These are phyloP conservation scores for Cetoscarus ocellatus DNA, from an alignment of 2,797 vertebrate species.

Conservation along the genomic window DNA sequence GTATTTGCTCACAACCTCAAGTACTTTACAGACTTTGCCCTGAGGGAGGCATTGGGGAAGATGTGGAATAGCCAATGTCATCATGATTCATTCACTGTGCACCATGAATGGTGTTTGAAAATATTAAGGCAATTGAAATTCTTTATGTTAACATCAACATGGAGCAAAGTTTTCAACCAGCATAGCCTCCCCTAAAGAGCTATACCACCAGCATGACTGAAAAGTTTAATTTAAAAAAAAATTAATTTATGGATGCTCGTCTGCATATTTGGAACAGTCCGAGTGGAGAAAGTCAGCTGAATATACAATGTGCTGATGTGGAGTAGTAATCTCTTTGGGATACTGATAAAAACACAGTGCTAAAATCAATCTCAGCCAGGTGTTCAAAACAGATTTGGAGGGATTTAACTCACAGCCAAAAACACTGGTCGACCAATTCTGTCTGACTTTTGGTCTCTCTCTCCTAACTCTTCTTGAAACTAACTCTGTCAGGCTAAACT, in stretches of 20 bases:
- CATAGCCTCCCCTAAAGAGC: neutral
- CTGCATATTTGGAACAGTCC: constrained; percentile 19
- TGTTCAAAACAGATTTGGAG: constrained; percentile 54
- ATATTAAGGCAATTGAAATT: neutral
- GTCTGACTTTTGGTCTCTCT: constrained; percentile 11
- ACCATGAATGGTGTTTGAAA: neutral
- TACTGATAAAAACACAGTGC: constrained; percentile 37
- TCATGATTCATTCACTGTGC: neutral
- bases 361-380: constrained; percentile 50
- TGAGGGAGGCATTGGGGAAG: too few relatives aligned
- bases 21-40: neutral
- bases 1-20: neutral
- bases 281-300: constrained; percentile 42
- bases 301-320: constrained; percentile 38
- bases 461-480: constrained; percentile 12
- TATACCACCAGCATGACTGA: neutral
- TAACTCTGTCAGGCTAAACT: neutral
- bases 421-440: constrained; percentile 18
- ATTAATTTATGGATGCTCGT: neutral
- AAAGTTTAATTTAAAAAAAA: constrained; percentile 17
- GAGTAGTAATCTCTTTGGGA: constrained; percentile 42
- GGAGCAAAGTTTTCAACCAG: neutral
- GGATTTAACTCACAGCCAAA: constrained; percentile 54
- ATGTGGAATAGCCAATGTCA: neutral
- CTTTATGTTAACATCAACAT: neutral